Evolutionary conservation across 2,113 vertebrate genomes (phyloP).

Genomic region (Callionymus lyra): DNA sequence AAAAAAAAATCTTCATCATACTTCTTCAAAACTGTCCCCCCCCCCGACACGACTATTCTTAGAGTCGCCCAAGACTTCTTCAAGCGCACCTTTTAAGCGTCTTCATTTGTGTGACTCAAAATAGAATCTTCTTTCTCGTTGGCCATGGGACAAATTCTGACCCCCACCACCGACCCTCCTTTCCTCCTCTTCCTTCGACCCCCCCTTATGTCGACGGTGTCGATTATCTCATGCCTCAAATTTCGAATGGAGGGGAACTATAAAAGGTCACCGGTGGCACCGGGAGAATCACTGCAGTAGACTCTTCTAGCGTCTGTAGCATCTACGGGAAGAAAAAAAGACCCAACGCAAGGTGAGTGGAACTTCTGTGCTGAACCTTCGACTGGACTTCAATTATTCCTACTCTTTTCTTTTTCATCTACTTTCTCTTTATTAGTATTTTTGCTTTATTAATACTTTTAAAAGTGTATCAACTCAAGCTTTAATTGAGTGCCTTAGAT

Average conservation of each 20-base stretch:
- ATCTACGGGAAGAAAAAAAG: constrained; percentile 52
- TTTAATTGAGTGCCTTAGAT: too few species aligned
- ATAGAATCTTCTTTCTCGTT: constrained; percentile 62
- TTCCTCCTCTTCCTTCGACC: too few species aligned
- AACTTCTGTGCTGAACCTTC: too few species aligned
- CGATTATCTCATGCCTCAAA: constrained; percentile 65
- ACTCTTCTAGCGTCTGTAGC: constrained; percentile 58
- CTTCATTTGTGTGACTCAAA: constrained; percentile 72
- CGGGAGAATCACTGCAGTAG: constrained; percentile 63
- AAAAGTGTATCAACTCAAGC: too few species aligned
- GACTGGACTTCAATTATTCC: too few species aligned
- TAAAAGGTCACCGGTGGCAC: constrained; percentile 62
- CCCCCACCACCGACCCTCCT: constrained; percentile 17
- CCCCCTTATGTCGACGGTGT: constrained; percentile 48
- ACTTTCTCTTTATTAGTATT: too few species aligned
- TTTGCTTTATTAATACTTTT: too few species aligned
- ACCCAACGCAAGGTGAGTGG: constrained; percentile 64
- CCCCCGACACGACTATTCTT: constrained; percentile 69
- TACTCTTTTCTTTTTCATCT: too few species aligned
- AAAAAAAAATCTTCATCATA: too few species aligned
- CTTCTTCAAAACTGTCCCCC: constrained; percentile 10
- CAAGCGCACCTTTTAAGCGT: constrained; percentile 77
- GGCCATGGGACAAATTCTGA: constrained; percentile 40
- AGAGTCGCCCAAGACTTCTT: constrained; percentile 63
- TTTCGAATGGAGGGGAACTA: constrained; percentile 59